phyloP scores from a whole-genome alignment of 2,888 invertebrate genomes.

The Lasioglossum calceatum region DNA sequence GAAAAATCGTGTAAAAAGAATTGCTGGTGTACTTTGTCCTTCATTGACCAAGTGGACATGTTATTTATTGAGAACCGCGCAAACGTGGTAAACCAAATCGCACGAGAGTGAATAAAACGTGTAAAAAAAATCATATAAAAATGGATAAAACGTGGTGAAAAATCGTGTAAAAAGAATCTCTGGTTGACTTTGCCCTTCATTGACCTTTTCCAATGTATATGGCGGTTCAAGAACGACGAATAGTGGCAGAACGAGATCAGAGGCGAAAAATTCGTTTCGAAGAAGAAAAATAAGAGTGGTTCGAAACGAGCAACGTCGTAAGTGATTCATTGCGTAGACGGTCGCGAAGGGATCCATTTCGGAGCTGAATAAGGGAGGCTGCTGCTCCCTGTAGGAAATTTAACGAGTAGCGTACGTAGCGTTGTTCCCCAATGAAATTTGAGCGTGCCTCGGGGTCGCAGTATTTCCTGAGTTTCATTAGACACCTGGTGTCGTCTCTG shows the following conservation, averaged over 20 bases:
- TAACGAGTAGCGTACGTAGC: slow-evolving; percentile 17
- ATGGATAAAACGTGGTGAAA: too few relatives aligned
- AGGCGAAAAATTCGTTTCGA: not conserved
- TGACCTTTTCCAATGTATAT: slow-evolving; percentile 33
- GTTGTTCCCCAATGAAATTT: slow-evolving; percentile 2
- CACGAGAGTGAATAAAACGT: too few relatives aligned
- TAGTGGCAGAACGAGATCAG: slow-evolving; percentile 15
- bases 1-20: too few relatives aligned
- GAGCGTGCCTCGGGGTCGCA: slow-evolving; percentile 20
- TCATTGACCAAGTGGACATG: too few relatives aligned
- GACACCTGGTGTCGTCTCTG: slow-evolving; percentile 15
- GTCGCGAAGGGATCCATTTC: slow-evolving; percentile 25
- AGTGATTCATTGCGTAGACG: slow-evolving; percentile 40
- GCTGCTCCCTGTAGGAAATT: slow-evolving; percentile 6
- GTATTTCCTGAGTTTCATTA: slow-evolving; percentile 38
- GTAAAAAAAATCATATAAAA: too few relatives aligned
- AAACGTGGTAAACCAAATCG: too few relatives aligned
- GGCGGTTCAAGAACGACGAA: slow-evolving; percentile 40
- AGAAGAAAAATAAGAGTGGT: slow-evolving; percentile 13
- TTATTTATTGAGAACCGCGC: too few relatives aligned
- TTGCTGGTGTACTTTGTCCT: too few relatives aligned
- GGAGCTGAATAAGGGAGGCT: slow-evolving; percentile 11
- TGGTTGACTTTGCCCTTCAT: slow-evolving; percentile 19
- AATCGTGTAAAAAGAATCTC: not conserved
- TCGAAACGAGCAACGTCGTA: slow-evolving; percentile 19